Evolutionary conservation across 2,113 vertebrate genomes (phyloP), one percentile per base, ranked within the genome.

Genomic region (Epinephelus cyanopodus): DNA sequence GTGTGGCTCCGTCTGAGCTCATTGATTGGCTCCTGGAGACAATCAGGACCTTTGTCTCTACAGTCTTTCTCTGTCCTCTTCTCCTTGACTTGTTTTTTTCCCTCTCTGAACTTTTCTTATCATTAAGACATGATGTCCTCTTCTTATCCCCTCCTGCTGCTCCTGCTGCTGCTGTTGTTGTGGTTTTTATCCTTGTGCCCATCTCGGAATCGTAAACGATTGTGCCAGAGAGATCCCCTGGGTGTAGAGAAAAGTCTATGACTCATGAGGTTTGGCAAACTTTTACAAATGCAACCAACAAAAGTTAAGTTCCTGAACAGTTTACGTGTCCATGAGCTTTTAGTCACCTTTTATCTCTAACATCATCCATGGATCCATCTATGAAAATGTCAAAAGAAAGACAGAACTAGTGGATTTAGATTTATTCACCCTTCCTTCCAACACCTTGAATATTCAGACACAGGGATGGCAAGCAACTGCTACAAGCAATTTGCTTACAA

Each of bases 1-100:
- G 81, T 58, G 56, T 57, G 81, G n/a, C 74, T 62, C 54, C 15
- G 62, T 47, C 72, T 62, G 65, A n/a, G 72, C 45, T 57, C n/a
- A 11, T 53, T 74, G 70, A 75, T 81, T 83, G 79, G 79, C 61
- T 71, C 11, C 25, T 6, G 10, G 18, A 42, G n/a, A 60, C 42
- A 76, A 47, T 63, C 39, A 12, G 10, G 23, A 67, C 29, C 42
- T 50, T 65, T 82, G 25, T 74, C n/a, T 33, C 0, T 27, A 5
- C 7, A 27, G 5, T 17, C 23, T 19, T 6, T 74, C 29, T 68
- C 37, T 25, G 14, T 39, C 65, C 18, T 74, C 29, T 21, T n/a
- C 39, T 57, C 13, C 53, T 27, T 10, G 6, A 56, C 37, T 70
- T 64, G 54, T 69, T 70, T 77, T 42, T 17, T 29, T 29, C 29